Evolutionary conservation across 2,888 invertebrate genomes (phyloP).

Genomic region (Orthonychiurus folsomi): DNA sequence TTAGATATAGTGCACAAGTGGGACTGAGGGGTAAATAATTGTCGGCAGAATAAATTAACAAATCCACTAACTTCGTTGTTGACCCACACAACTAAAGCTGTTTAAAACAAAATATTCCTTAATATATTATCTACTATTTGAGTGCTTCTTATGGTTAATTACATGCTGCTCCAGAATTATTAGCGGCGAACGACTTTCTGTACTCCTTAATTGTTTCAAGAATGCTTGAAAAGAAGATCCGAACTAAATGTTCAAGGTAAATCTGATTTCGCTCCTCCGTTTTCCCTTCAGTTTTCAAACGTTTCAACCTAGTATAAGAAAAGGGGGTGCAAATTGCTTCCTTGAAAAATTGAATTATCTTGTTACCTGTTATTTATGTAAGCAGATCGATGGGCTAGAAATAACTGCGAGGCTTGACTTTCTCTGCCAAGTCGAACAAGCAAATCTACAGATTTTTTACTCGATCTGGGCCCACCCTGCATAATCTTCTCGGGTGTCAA

Average conservation of each 20-base stretch:
- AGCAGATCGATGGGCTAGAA: constrained; percentile 48
- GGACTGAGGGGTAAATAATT: constrained; percentile 83
- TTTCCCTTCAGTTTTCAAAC: constrained; percentile 70
- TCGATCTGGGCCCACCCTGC: constrained; percentile 78
- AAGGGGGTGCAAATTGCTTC: too few species aligned
- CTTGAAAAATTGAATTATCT: constrained; percentile 24
- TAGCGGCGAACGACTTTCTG: constrained; percentile 64
- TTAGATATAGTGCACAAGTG: constrained; percentile 73
- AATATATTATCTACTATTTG: background rate
- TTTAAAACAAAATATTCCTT: constrained; percentile 7
- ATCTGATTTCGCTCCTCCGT: constrained; percentile 68
- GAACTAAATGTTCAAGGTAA: constrained; percentile 70
- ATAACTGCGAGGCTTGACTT: constrained; percentile 51
- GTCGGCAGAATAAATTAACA: constrained; percentile 70
- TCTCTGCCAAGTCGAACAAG: constrained; percentile 67
- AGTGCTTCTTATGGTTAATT: too few species aligned
- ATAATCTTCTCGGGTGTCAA: constrained; percentile 82
- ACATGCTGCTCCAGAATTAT: constrained; percentile 64
- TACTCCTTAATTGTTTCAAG: constrained; percentile 67
- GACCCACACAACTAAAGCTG: constrained; percentile 83
- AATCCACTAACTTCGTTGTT: constrained; percentile 70
- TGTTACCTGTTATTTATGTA: constrained; percentile 44
- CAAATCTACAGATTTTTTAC: constrained; percentile 71
- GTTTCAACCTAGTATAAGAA: constrained; percentile 74
- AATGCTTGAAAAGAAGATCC: constrained; percentile 74